Percentiles rank a stretch among this genome's conserved stretches.
These are phyloP conservation scores for Eupeodes luniger DNA, from an alignment of 2,888 invertebrate species.

Conservation along the genomic window DNA sequence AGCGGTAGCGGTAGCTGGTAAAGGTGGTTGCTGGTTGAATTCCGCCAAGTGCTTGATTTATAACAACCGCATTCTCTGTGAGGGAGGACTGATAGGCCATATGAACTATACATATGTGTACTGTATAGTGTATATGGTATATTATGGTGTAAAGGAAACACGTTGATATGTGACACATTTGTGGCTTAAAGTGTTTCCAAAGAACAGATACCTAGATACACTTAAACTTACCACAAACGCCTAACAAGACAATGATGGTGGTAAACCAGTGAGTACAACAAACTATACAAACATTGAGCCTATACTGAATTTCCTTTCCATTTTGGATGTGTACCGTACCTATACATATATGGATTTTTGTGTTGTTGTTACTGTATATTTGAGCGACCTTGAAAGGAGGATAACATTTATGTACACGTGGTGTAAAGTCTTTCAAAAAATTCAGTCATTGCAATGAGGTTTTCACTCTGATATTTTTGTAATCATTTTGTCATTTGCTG, in stretches of 20 bases:
- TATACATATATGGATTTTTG: background rate
- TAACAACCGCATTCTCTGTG: constrained; percentile 24
- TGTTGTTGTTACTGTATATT: background rate
- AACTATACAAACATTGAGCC: background rate
- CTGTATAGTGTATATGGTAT: background rate
- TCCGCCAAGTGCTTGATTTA: constrained; percentile 42
- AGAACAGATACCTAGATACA: constrained; percentile 2
- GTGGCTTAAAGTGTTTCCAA: constrained; percentile 52
- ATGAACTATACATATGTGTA: background rate
- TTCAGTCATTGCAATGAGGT: constrained; percentile 21
- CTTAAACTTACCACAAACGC: constrained; percentile 27
- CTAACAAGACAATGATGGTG: constrained; percentile 42
- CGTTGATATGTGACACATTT: constrained; percentile 55
- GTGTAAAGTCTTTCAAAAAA: constrained; percentile 21
- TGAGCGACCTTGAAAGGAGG: constrained; percentile 34
- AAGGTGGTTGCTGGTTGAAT: constrained; percentile 8
- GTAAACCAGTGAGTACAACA: constrained; percentile 14
- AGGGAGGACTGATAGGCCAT: constrained; percentile 2
- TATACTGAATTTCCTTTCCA: background rate
- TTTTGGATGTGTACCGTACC: background rate
- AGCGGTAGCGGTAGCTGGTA: no score
- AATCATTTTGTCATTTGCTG: constrained; percentile 34
- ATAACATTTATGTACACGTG: constrained; percentile 8
- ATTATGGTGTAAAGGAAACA: background rate
- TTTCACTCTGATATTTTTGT: background rate